Conservation (phyloP, 2,797 vertebrate species). For the Clarias platycephalus region DNA sequence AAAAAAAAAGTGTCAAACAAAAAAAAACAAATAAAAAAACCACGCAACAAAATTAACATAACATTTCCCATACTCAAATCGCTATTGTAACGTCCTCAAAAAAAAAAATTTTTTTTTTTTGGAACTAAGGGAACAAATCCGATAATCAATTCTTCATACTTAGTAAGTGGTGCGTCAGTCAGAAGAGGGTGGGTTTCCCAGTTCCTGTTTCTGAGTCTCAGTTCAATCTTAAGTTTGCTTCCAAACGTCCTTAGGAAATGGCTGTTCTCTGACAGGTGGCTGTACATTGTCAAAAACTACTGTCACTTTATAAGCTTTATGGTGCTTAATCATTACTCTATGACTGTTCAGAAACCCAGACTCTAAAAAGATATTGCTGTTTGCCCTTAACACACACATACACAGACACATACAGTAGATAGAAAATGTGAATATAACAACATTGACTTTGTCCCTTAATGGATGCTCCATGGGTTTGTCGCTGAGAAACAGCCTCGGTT, state of each 20-base stretch:
- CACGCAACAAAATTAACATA: no score
- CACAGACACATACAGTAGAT: neutral
- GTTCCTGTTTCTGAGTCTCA: neutral
- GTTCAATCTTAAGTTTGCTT: neutral
- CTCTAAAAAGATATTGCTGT: neutral
- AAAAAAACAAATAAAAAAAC: no score
- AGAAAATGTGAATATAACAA: neutral
- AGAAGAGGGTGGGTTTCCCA: no score
- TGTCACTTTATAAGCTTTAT: neutral
- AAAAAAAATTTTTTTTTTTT: no score
- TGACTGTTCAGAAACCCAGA: neutral
- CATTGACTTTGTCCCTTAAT: conserved; percentile 6
- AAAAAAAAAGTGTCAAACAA: no score
- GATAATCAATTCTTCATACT: no score
- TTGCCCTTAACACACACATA: neutral
- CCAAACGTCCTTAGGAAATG: neutral
- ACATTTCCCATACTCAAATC: no score
- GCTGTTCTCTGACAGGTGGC: neutral
- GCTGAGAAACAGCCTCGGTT: conserved; percentile 28
- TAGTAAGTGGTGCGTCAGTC: no score
- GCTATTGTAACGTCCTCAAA: no score
- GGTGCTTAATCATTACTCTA: neutral
- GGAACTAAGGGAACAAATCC: no score
- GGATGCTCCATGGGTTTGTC: conserved; percentile 8
- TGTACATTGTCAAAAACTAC: neutral